Conservation (phyloP, 2,797 vertebrate species). For the Manis crassicaudata region DNA sequence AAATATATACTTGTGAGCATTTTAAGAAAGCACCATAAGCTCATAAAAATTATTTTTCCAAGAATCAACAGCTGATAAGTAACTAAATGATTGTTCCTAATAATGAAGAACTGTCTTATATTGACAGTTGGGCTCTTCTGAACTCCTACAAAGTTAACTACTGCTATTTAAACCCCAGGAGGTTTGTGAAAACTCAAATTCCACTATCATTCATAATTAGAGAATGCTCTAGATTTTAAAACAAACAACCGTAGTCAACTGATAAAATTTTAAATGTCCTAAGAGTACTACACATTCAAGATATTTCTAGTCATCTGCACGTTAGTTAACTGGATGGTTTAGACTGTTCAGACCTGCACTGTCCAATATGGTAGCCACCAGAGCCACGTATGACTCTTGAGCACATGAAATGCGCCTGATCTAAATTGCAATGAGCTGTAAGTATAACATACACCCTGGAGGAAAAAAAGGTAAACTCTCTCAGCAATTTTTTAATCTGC, state of each 20-base stretch:
- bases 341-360: neutral
- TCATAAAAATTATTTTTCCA: neutral
- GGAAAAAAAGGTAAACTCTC: neutral
- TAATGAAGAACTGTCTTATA: neutral
- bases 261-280: constrained; percentile 16
- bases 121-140: neutral
- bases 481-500: constrained; percentile 2
- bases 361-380: neutral
- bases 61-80: constrained; percentile 11
- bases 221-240: neutral
- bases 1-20: neutral
- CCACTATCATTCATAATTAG: constrained; percentile 34
- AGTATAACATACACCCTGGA: neutral
- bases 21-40: too few relatives aligned
- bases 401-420: constrained; percentile 3
- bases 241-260: neutral
- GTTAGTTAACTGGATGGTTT: neutral
- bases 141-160: neutral
- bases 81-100: constrained; percentile 3
- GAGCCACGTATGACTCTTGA: neutral
- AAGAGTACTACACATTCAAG: constrained; percentile 20
- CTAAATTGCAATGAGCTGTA: neutral
- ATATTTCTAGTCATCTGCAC: constrained; percentile 28
- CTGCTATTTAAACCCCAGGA: constrained; percentile 4
- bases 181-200: constrained; percentile 44